Conservation (phyloP, 2,113 vertebrate species). For the Gobius niger region DNA sequence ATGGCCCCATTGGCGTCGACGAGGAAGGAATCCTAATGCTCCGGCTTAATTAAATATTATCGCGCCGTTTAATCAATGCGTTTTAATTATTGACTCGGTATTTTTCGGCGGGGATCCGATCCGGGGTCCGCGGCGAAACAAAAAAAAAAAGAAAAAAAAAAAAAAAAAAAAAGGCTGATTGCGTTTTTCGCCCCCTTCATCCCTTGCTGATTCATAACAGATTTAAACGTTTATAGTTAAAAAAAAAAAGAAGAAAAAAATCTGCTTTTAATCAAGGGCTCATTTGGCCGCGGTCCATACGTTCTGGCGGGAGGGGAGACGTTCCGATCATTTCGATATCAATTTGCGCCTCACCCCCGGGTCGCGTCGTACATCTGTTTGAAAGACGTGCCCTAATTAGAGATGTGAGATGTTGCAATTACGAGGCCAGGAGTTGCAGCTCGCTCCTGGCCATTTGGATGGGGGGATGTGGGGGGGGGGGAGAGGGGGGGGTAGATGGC, state of each 20-base stretch:
- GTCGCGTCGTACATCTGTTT: constrained; percentile 67
- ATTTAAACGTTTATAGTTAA: constrained; percentile 63
- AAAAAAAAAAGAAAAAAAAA: too few species aligned
- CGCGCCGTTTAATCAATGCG: constrained; percentile 80
- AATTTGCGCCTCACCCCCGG: constrained; percentile 63
- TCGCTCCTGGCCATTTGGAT: constrained; percentile 39
- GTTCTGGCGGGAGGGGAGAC: constrained; percentile 52
- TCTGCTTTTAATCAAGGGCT: constrained; percentile 68
- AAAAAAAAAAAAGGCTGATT: constrained; percentile 38
- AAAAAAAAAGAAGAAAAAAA: constrained; percentile 32
- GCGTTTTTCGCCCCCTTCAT: constrained; percentile 16
- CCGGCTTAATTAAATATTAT: constrained; percentile 84
- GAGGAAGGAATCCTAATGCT: constrained; percentile 77
- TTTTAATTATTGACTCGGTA: constrained; percentile 81
- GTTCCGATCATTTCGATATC: constrained; percentile 73
- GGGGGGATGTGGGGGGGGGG: too few species aligned
- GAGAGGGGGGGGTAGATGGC: constrained; percentile 50
- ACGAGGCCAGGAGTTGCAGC: constrained; percentile 28
- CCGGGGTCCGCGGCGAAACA: constrained; percentile 58
- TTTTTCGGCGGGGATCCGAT: constrained; percentile 77
- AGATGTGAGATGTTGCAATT: constrained; percentile 66
- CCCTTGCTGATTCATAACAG: constrained; percentile 64
- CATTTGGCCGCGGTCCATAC: constrained; percentile 67
- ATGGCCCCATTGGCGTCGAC: constrained; percentile 75
- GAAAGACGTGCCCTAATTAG: constrained; percentile 68